phyloP scores from a whole-genome alignment of 2,113 vertebrate genomes.

The Gnathonemus echidnorhynchus region DNA sequence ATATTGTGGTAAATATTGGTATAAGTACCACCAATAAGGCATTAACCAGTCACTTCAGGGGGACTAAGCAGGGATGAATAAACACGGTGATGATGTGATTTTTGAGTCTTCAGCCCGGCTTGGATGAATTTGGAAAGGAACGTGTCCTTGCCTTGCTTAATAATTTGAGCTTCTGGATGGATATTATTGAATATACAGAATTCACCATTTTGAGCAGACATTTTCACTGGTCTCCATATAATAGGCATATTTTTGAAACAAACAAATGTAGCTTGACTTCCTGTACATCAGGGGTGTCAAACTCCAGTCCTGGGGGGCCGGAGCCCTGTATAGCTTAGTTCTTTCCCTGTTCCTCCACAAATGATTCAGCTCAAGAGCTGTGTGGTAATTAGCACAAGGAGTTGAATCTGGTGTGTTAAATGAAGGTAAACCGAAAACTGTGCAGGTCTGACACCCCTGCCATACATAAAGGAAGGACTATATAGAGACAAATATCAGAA shows the following conservation, averaged over 20 bases:
- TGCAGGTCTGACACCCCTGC: no score
- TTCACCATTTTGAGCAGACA: background rate
- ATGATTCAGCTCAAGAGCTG: no score
- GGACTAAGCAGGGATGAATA: background rate
- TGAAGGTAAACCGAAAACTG: no score
- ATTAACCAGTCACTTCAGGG: background rate
- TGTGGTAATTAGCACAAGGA: no score
- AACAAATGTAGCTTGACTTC: background rate
- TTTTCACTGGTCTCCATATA: background rate
- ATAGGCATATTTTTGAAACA: background rate
- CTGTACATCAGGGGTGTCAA: background rate
- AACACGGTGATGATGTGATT: background rate
- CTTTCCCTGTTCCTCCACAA: no score
- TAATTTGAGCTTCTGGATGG: background rate
- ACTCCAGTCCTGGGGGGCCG: no score
- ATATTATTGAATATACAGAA: background rate
- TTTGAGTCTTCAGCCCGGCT: background rate
- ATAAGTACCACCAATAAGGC: background rate
- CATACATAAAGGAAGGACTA: background rate
- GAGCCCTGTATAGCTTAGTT: no score
- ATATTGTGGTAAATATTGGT: background rate
- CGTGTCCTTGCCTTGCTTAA: background rate
- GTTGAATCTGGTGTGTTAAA: no score
- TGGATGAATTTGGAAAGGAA: background rate
- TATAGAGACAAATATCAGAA: background rate